Evolutionary conservation across 2,888 invertebrate genomes (phyloP), one percentile per base, ranked within the genome.

Genomic region (Lycaena phlaeas): DNA sequence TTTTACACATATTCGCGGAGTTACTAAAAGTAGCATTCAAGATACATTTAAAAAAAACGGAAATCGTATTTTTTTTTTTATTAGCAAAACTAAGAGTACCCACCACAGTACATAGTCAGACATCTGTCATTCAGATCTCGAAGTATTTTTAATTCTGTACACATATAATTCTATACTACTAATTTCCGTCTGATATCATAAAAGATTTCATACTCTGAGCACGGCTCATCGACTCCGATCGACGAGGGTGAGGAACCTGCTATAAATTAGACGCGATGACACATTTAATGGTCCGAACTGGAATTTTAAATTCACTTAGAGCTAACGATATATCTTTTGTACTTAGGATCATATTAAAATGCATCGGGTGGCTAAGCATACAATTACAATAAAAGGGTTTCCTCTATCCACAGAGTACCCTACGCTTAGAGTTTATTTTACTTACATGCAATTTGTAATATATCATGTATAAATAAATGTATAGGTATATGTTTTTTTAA

Each of bases 201-300:
- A 31, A 43, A 41, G 36, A 44, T 41, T 40, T 45, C 42, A 73
- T 72, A 69, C 65, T 71, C 68, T 68, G 66, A 77, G 69, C 74
- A 81, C 67, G 82, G 76, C 64, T 75, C 82, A 82, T 79, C 71
- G 73, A 79, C 53, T 75, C 75, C 75, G 73, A 75, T 78, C 73
- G 58, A 64, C 57, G 63, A 61, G 73, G 74, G 68, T 54, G 58
- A 57, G 59, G 59, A 59, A 50, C 49, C 51, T 47, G 51, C 59
- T 51, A 69, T 81, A 78, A 81, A 84, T 81, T 63, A 57, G 57
- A 52, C 47, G 55, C 59, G 69, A 72, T 79, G 81, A 82, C 75
- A 63, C 57, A 66, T 69, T 73, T 63, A 82, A 84, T 79, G 74
- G 68, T 43, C 68, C 72, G 63, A 63, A 57, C 54, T 56, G 52